Evolutionary conservation across 2,888 invertebrate species (phyloP), one percentile per base, ranked within the genome.

Genomic region (Autographa pulchrina): DNA sequence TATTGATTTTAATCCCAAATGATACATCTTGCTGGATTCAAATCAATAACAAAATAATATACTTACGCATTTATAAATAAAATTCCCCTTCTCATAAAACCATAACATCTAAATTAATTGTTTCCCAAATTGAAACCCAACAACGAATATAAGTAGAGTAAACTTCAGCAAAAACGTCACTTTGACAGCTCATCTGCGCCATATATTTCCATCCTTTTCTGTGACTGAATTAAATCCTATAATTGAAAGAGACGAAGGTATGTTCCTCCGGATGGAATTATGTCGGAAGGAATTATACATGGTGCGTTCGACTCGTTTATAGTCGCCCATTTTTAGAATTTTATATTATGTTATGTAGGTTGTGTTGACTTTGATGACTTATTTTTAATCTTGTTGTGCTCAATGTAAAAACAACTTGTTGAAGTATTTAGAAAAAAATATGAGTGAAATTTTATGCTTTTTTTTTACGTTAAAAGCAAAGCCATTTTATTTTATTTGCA

Each of bases 241-340:
- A 59, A 62, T 58, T 63, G 58, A 82, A 68, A 58, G 76, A 65
- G 70, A 82, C 7, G 56, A 0, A 58, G 0, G 41, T n/a, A 59
- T n/a, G 62, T 58, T 77, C 62, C 81, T 59, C 70, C 70, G 73
- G 80, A 82, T 70, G 81, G 78, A 82, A 80, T 82, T 77, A 78
- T 63, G 56, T 62, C 62, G 60, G 74, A 72, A 64, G 65, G 75
- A 74, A 82, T 84, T 83, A 85, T 82, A 82, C 80, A 83, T 72
- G 81, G 74, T 78, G 78, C 66, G 85, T 87, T 80, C 81, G 80
- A 87, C 86, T 85, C 80, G 83, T 77, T 81, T 78, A 81, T 73
- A 43, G 77, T 71, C 70, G 70, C 80, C 81, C 76, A 73, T 83
- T 81, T 74, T 74, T 66, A 70, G 52, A 80, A 81, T 77, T 35